Percentiles rank a stretch among this genome's conserved stretches.
Evolutionary conservation across 2,888 invertebrate species (phyloP).

Genomic region (Melangyna quadrimaculata): DNA sequence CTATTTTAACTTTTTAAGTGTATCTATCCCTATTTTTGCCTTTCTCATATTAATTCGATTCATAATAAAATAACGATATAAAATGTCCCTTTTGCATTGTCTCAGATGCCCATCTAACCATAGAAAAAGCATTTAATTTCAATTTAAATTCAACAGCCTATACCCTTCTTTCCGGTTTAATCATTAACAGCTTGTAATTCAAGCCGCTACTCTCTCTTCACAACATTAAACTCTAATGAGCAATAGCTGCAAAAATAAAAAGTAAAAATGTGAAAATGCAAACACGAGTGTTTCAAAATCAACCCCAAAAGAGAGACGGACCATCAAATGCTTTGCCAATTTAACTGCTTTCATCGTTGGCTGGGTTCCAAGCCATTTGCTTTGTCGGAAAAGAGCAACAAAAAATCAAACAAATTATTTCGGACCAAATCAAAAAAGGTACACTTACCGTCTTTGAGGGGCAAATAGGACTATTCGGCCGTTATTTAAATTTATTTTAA

Average conservation of each 20-base stretch:
- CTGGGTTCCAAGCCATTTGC: conserved; percentile 55
- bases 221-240: conserved; percentile 46
- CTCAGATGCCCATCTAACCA: neutral
- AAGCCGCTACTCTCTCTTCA: conserved; percentile 50
- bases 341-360: conserved; percentile 59
- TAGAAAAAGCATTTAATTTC: conserved; percentile 29
- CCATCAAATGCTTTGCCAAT: conserved; percentile 42
- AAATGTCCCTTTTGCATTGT: neutral
- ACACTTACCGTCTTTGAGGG: neutral
- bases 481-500: conserved; percentile 59
- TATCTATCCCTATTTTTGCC: neutral
- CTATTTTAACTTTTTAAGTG: neutral
- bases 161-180: conserved; percentile 20
- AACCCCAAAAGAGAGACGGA: neutral
- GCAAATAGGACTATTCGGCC: conserved; percentile 25
- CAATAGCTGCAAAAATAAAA: neutral
- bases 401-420: conserved; percentile 10
- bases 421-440: conserved; percentile 33
- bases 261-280: neutral
- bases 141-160: conserved; percentile 31
- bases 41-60: neutral
- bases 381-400: conserved; percentile 28
- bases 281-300: conserved; percentile 36
- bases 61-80: neutral
- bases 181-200: conserved; percentile 53